Evolutionary conservation across 2,113 vertebrate genomes (phyloP).

Genomic region (Mellivora capensis): DNA sequence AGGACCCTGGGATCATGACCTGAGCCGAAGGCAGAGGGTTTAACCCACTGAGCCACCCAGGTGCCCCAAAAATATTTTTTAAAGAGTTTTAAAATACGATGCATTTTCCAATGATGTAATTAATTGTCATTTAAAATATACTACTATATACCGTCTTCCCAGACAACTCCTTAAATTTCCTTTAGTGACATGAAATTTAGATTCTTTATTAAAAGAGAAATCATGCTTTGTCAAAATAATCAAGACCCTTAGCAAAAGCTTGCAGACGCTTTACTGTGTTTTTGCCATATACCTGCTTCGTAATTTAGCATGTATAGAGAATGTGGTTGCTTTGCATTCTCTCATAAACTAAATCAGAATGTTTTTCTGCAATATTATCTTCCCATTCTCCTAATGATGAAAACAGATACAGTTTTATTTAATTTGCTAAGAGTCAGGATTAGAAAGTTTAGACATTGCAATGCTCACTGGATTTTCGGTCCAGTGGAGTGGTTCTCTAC

Average conservation of each 20-base stretch:
- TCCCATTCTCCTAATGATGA: neutral
- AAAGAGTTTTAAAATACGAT: neutral
- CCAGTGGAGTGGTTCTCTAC: neutral
- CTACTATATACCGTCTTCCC: neutral
- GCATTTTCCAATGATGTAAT: neutral
- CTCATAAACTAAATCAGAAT: neutral
- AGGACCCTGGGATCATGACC: no score
- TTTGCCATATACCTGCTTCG: neutral
- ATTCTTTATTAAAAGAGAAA: neutral
- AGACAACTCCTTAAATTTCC: neutral
- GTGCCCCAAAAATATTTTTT: neutral
- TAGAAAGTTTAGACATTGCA: neutral
- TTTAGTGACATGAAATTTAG: conserved; percentile 5
- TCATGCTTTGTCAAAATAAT: conserved; percentile 28
- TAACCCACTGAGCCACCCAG: no score
- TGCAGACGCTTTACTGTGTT: neutral
- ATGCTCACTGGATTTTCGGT: neutral
- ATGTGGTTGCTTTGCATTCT: neutral
- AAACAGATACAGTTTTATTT: neutral
- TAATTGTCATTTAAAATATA: neutral
- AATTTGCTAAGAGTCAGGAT: neutral
- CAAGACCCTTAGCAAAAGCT: neutral
- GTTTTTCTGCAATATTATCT: neutral
- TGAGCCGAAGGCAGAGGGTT: no score
- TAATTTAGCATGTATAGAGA: neutral